Percentiles rank a stretch among this genome's conserved stretches.
Evolutionary conservation across 2,113 vertebrate species (phyloP).

Genomic region (Epinephelus lanceolatus): DNA sequence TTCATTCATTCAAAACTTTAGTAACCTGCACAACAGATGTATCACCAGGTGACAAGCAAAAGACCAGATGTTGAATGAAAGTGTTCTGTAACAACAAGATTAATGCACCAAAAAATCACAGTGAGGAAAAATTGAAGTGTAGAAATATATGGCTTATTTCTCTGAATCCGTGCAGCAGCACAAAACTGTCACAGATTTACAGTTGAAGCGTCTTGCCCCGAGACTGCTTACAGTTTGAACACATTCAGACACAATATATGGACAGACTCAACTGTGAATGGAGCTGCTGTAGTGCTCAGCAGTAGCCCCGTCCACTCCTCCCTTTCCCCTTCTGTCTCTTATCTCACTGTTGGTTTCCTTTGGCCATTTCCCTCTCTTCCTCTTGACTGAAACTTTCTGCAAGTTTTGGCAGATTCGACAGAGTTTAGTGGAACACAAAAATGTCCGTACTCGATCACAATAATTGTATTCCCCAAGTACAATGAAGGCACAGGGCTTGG

Average conservation of each 20-base stretch:
- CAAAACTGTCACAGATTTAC: neutral
- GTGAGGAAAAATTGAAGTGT: neutral
- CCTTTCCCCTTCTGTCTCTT: conserved; percentile 41
- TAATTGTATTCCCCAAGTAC: conserved; percentile 25
- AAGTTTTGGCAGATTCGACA: conserved; percentile 44
- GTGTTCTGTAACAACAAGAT: neutral
- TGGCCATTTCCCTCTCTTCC: conserved; percentile 50
- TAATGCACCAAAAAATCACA: neutral
- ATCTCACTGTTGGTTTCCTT: conserved; percentile 58
- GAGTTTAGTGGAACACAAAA: conserved; percentile 3
- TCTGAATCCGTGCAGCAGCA: neutral
- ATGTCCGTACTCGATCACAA: conserved; percentile 11
- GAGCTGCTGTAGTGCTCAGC: conserved; percentile 14
- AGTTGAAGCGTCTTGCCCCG: neutral
- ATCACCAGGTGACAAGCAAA: neutral
- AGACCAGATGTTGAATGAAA: conserved; percentile 19
- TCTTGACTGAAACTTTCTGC: conserved; percentile 36
- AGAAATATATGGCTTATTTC: neutral
- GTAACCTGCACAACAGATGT: conserved; percentile 20
- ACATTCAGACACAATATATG: neutral
- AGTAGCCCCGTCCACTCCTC: conserved; percentile 23
- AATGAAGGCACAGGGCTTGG: conserved; percentile 17
- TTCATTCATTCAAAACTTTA: conserved; percentile 7
- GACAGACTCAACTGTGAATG: conserved; percentile 28
- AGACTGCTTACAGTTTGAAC: neutral